Conservation (phyloP, 2,888 invertebrate species). For the Lasioglossum oenotherae region DNA sequence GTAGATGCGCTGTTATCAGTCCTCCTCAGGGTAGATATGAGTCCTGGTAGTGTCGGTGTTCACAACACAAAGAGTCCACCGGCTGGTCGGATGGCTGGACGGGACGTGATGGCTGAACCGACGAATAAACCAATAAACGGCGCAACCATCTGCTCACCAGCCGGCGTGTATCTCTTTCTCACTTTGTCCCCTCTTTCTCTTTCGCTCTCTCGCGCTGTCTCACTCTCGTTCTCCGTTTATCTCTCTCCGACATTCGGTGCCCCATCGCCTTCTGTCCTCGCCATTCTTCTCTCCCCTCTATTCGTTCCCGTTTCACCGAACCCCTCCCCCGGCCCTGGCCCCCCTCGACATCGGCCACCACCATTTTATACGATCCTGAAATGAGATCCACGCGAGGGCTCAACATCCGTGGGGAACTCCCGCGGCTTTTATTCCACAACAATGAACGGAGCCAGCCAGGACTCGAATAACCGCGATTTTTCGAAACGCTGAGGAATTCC, state of each 20-base stretch:
- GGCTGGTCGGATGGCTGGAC: conserved; percentile 69
- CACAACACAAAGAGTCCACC: conserved; percentile 67
- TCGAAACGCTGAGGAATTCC: conserved; percentile 18
- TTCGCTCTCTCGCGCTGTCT: conserved; percentile 50
- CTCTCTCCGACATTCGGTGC: conserved; percentile 59
- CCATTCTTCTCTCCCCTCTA: conserved; percentile 63
- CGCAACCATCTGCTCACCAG: conserved; percentile 84
- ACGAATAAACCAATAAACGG: conserved; percentile 84
- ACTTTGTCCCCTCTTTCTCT: conserved; percentile 23
- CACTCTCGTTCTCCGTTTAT: conserved; percentile 44
- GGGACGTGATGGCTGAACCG: conserved; percentile 78
- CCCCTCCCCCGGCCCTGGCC: conserved; percentile 40
- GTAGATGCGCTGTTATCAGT: conserved; percentile 8
- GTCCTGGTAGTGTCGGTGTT: conserved; percentile 7
- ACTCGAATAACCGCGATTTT: conserved; percentile 27
- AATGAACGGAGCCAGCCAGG: conserved; percentile 51
- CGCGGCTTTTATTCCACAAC: conserved; percentile 63
- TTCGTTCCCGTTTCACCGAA: conserved; percentile 44
- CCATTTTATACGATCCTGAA: conserved; percentile 82
- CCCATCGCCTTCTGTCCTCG: conserved; percentile 52
- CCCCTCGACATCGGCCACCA: conserved; percentile 60
- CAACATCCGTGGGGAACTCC: conserved; percentile 64
- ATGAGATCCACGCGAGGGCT: conserved; percentile 79
- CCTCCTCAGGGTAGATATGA: conserved; percentile 18
- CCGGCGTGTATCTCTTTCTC: conserved; percentile 76